Base-by-base conservation (phyloP, 2,888 invertebrate species). In the Chelonus formosanus region DNA sequence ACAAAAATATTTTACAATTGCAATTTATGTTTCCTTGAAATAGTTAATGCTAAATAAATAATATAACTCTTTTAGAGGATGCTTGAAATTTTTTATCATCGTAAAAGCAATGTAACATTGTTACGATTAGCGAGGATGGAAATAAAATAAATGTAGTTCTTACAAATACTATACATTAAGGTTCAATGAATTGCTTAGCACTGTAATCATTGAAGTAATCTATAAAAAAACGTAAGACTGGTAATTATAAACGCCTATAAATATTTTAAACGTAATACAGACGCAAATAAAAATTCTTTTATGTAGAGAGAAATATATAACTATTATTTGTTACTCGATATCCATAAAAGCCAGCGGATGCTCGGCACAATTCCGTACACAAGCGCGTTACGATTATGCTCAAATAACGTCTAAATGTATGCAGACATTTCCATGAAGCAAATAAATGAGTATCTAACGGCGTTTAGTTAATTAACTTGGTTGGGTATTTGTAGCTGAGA, bases 261-360 rank as follows among this genome's bases (percentile, higher is more conserved):
- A 59, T 50, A 35, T 48, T 43, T 52, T 8, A 60, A 32, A 8
- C 32, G 31, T 6, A 32, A 6, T 8, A n/a, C 32, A 36, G 20
- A 52, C n/a, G 10, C 40, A 52, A 40, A 31, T 40, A 52, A 10
- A 55, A 55, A 36, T 10, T 36, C 55, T 55, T 55, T 55, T 31
- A 8, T 20, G 43, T 60, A 20, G 48, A 4, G 3, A 8, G 32
- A 44, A 20, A 36, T n/a, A 52, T 35, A 54, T 34, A 48, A 36
- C 60, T 61, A 66, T 56, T 66, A 66, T 62, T 48, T 4, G 56
- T 43, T 57, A 36, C 55, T 65, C 43, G 55, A 55, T 65, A 54
- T 48, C 50, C 48, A 55, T 65, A 65, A 65, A 55, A 54, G 43
- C n/a, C 40, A 48, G 34, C 48, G 55, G 55, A 65, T 55, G 65